These are phyloP conservation scores for Sycophila sp. DNA, from an alignment of 1,140 invertebrate species.

Conservation along the genomic window DNA sequence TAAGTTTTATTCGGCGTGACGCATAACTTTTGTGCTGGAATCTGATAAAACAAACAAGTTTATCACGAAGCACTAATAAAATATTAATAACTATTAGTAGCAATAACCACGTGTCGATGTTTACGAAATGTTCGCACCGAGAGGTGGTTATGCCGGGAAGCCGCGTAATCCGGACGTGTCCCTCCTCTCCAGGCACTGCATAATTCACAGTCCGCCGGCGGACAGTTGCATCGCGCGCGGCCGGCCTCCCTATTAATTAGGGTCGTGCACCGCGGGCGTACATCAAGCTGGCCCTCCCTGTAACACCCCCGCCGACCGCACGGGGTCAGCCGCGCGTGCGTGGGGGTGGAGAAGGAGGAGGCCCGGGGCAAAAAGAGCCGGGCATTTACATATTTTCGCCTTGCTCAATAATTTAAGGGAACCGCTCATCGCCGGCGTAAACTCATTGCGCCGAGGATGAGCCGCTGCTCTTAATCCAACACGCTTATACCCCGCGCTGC, in stretches of 20 bases:
- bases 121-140: slow-evolving; percentile 35
- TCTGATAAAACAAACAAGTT: too few relatives aligned
- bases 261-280: slow-evolving; percentile 61
- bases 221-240: slow-evolving; percentile 62
- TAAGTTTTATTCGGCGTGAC: too few relatives aligned
- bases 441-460: slow-evolving; percentile 38
- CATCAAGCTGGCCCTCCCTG: slow-evolving; percentile 47
- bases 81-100: neutral
- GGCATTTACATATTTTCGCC: slow-evolving; percentile 48
- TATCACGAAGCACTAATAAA: too few relatives aligned
- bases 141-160: too few relatives aligned
- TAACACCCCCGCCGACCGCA: slow-evolving; percentile 12
- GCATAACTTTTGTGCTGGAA: too few relatives aligned
- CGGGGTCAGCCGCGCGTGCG: too few relatives aligned
- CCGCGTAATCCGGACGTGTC: neutral
- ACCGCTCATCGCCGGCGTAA: slow-evolving; percentile 46
- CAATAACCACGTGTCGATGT: slow-evolving; percentile 42
- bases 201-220: slow-evolving; percentile 56
- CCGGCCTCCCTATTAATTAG: slow-evolving; percentile 65
- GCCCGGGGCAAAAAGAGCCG: neutral
- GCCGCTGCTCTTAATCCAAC: too few relatives aligned
- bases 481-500: too few relatives aligned
- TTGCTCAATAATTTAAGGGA: slow-evolving; percentile 45
- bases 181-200: slow-evolving; percentile 38
- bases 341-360: neutral